Evolutionary conservation across 1,140 invertebrate species (phyloP), one percentile per base, ranked within the genome.

Genomic region (Scaptomyza montana): DNA sequence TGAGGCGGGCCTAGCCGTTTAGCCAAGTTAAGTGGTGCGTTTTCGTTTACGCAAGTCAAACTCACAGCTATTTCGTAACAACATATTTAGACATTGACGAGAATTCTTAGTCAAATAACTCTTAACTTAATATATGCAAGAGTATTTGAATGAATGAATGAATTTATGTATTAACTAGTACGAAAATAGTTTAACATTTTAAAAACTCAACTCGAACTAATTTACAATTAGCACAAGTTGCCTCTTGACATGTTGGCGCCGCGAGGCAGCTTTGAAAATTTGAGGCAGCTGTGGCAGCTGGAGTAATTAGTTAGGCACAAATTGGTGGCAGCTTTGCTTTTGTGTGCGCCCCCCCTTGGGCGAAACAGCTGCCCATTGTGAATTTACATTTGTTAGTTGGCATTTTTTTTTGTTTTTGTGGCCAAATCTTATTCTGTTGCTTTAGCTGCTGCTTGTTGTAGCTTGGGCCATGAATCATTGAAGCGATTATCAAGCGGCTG

Each of bases 401-500:
- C 16, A 16, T 16, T 49, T 39, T 16, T 49, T 39, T 51, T 50
- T 63, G 55, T 33, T 55, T 41, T 49, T 61, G 21, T 25, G 56
- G 56, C 64, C 56, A 61, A 68, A 72, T 74, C 36, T 25, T 25
- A 64, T 63, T 30, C 21, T 54, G 36, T n/a, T 51, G 50, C 57
- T 62, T 51, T 16, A 16, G 54, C 55, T 59, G 21, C 21, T 64
- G 57, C 16, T 25, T 25, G 21, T 25, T 25, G 21, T 25, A 33
- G 30, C 7, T 33, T 33, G 30, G 30, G 30, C 61, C 76, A 81
- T 78, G 84, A 78, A 84, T 80, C 73, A 87, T 67, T 68, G 72
- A 47, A 71, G 73, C 84, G 82, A 87, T 89, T 87, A 84, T 80
- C 76, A 76, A 63, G 63, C 69, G 60, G 63, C 45, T 50, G 74